phyloP scores from a whole-genome alignment of 2,113 vertebrate species.

The Thalassarche chlororhynchos region DNA sequence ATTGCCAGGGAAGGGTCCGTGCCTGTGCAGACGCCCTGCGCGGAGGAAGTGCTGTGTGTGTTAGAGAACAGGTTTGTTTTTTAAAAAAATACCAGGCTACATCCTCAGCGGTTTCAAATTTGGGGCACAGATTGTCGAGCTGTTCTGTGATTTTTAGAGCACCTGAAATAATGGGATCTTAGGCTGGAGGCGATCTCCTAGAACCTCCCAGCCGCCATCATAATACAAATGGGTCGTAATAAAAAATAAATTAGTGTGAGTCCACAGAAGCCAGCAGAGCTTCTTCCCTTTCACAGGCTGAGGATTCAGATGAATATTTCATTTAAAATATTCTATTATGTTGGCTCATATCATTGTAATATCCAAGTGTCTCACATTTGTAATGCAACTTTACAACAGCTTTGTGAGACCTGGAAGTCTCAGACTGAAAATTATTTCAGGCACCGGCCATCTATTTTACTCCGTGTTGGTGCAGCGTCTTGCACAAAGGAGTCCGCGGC shows the following conservation, averaged over 20 bases:
- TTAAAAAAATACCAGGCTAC: slow-evolving; percentile 30
- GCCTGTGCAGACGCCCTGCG: neutral
- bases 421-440: neutral
- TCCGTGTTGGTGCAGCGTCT: neutral
- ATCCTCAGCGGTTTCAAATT: slow-evolving; percentile 48
- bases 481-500: rapidly evolving
- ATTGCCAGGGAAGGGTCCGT: neutral
- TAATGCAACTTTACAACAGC: neutral
- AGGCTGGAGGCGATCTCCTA: slow-evolving; percentile 6
- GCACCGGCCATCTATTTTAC: neutral
- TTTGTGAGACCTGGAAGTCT: neutral
- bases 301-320: slow-evolving; percentile 38
- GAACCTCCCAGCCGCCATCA: neutral
- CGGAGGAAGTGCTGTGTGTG: neutral
- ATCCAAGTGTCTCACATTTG: neutral
- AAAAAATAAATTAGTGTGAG: slow-evolving; percentile 51
- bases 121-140: slow-evolving; percentile 10
- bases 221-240: slow-evolving; percentile 48
- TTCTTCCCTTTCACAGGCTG: neutral
- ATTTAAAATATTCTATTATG: slow-evolving; percentile 1
- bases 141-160: slow-evolving; percentile 8
- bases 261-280: slow-evolving; percentile 36
- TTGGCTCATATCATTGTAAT: neutral
- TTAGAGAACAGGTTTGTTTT: neutral
- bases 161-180: neutral